Evolutionary conservation across 2,797 vertebrate species (phyloP).

Genomic region (Melanotaenia boesemani): DNA sequence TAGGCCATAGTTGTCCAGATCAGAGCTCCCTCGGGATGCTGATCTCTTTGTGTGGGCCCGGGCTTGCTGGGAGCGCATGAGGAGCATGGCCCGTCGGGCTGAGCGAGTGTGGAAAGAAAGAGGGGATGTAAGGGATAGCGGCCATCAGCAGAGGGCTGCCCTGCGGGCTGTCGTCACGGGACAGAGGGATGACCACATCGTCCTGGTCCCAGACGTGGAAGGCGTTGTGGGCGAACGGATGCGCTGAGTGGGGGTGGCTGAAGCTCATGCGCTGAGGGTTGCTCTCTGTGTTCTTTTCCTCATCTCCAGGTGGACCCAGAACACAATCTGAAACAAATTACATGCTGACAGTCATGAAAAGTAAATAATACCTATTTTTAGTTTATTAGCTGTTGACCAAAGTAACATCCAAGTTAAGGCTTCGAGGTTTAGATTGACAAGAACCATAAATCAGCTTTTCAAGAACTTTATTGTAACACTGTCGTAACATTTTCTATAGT

Average conservation of each 20-base stretch:
- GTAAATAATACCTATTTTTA: not conserved
- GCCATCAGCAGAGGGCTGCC: slow-evolving; percentile 77
- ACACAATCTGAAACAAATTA: slow-evolving; percentile 71
- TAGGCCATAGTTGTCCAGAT: slow-evolving; percentile 6
- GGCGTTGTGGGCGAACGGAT: slow-evolving; percentile 79
- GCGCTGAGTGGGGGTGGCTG: slow-evolving; percentile 51
- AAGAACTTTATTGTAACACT: too few species aligned
- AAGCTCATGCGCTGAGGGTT: slow-evolving; percentile 33
- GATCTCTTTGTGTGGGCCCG: slow-evolving; percentile 11
- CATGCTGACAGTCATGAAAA: not conserved
- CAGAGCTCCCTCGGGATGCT: slow-evolving; percentile 59
- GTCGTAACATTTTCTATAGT: too few species aligned
- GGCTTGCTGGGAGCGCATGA: slow-evolving; percentile 44
- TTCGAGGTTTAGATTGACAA: too few species aligned
- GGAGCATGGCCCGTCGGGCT: slow-evolving; percentile 58
- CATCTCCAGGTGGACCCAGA: slow-evolving; percentile 79
- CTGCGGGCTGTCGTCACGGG: slow-evolving; percentile 62
- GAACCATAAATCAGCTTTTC: too few species aligned
- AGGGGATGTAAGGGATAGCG: slow-evolving; percentile 81
- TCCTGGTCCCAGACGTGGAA: slow-evolving; percentile 86
- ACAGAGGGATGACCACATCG: slow-evolving; percentile 78
- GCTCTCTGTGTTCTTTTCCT: slow-evolving; percentile 67
- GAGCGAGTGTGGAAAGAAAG: slow-evolving; percentile 79
- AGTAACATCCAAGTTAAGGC: too few species aligned
- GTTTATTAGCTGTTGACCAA: too few species aligned